These are phyloP conservation scores for Micropoecilia bifurca DNA, from an alignment of 2,797 vertebrate species.

Conservation along the genomic window DNA sequence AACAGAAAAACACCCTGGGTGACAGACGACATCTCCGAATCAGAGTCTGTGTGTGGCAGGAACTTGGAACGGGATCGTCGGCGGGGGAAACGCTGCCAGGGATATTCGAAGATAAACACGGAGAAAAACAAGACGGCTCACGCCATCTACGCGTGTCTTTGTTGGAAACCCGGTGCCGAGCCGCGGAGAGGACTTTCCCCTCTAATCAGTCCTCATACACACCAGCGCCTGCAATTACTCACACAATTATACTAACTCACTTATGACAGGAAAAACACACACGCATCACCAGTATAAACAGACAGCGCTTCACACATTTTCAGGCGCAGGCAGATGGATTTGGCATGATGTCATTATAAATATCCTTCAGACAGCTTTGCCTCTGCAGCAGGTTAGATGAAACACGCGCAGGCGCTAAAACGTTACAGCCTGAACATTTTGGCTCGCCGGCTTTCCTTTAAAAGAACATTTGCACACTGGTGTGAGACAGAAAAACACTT, in stretches of 20 bases:
- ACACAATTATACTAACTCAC: conserved; percentile 81
- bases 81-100: conserved; percentile 59
- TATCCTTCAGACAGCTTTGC: conserved; percentile 59
- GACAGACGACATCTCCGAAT: conserved; percentile 47
- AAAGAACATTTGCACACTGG: background rate
- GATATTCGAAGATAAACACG: conserved; percentile 76
- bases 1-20: conserved; percentile 56
- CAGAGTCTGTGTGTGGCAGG: conserved; percentile 46
- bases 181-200: conserved; percentile 68
- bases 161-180: conserved; percentile 47
- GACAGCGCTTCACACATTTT: conserved; percentile 66
- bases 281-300: conserved; percentile 74
- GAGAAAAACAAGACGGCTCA: conserved; percentile 73
- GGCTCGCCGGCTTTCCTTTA: conserved; percentile 10
- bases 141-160: conserved; percentile 65
- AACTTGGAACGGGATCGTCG: conserved; percentile 61
- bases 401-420: conserved; percentile 47
- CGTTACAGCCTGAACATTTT: conserved; percentile 23
- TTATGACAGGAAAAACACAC: conserved; percentile 83
- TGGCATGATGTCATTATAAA: conserved; percentile 72
- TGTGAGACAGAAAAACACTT: background rate
- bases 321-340: conserved; percentile 63
- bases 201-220: conserved; percentile 74
- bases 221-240: conserved; percentile 78
- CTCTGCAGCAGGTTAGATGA: conserved; percentile 63